Evolutionary conservation across 2,888 invertebrate genomes (phyloP).

Genomic region (Pammene aurita): DNA sequence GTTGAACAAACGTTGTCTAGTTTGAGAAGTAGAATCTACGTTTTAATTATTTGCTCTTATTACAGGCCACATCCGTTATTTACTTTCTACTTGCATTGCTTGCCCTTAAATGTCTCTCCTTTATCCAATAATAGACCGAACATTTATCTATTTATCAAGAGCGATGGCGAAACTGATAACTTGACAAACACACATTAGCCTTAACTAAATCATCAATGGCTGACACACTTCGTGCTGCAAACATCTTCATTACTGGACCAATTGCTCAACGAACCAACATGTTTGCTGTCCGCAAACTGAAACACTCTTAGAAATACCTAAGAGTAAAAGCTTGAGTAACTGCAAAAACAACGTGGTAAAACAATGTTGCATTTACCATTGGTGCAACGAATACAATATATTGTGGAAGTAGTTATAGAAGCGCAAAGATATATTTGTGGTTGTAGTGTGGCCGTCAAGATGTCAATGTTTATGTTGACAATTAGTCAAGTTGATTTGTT

Average conservation of each 20-base stretch:
- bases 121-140: not conserved
- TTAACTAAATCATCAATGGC: slow-evolving; percentile 34
- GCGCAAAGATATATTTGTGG: slow-evolving; percentile 9
- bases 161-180: slow-evolving; percentile 19
- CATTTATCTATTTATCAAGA: slow-evolving; percentile 4
- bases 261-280: slow-evolving; percentile 23
- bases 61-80: too few relatives aligned
- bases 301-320: not conserved
- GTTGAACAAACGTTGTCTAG: too few relatives aligned
- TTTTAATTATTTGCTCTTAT: too few relatives aligned
- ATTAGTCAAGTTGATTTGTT: slow-evolving; percentile 33
- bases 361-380: slow-evolving; percentile 15
- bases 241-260: slow-evolving; percentile 37
- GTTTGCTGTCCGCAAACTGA: not conserved
- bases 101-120: not conserved
- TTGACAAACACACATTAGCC: slow-evolving; percentile 39
- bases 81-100: too few relatives aligned
- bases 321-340: not conserved
- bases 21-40: too few relatives aligned
- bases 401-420: not conserved
- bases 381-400: not conserved
- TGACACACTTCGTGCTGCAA: slow-evolving; percentile 32
- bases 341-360: slow-evolving; percentile 17
- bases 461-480: slow-evolving; percentile 29
- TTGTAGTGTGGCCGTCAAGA: slow-evolving; percentile 18